phyloP scores from a whole-genome alignment of 2,113 vertebrate species.

The Cisticola juncidis region DNA sequence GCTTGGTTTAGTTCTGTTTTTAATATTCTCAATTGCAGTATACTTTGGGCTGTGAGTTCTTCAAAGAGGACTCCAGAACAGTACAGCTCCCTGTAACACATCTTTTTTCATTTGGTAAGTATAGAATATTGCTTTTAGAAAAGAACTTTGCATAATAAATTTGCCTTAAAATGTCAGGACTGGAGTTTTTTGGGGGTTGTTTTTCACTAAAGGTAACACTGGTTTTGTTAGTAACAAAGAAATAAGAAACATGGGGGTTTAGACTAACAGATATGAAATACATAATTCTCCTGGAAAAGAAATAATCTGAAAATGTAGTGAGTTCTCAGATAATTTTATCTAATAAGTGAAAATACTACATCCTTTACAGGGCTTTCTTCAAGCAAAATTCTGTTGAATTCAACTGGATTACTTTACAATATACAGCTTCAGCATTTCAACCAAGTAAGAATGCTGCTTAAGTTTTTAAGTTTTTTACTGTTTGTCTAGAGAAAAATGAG shows the following conservation, averaged over 20 bases:
- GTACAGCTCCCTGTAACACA: slow-evolving; percentile 82
- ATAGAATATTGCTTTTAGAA: not conserved
- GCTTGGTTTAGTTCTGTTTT: not conserved
- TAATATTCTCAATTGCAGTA: slow-evolving; percentile 78
- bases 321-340: not conserved
- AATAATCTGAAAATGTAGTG: not conserved
- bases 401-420: slow-evolving; percentile 84
- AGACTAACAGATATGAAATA: not conserved
- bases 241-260: not conserved
- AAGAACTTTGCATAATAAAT: not conserved
- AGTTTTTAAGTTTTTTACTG: not conserved
- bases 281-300: not conserved
- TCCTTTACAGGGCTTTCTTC: slow-evolving; percentile 81
- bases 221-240: not conserved
- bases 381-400: slow-evolving; percentile 82
- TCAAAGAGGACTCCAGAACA: slow-evolving; percentile 79
- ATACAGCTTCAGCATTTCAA: slow-evolving; percentile 87
- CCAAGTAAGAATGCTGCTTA: slow-evolving; percentile 76
- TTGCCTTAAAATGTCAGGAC: not conserved
- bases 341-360: not conserved
- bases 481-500: not conserved
- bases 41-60: slow-evolving; percentile 92
- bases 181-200: not conserved
- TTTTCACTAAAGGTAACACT: not conserved
- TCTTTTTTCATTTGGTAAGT: slow-evolving; percentile 90